These are phyloP conservation scores for Brachionus koreanus DNA, from an alignment of 1,140 invertebrate species.

Conservation along the genomic window DNA sequence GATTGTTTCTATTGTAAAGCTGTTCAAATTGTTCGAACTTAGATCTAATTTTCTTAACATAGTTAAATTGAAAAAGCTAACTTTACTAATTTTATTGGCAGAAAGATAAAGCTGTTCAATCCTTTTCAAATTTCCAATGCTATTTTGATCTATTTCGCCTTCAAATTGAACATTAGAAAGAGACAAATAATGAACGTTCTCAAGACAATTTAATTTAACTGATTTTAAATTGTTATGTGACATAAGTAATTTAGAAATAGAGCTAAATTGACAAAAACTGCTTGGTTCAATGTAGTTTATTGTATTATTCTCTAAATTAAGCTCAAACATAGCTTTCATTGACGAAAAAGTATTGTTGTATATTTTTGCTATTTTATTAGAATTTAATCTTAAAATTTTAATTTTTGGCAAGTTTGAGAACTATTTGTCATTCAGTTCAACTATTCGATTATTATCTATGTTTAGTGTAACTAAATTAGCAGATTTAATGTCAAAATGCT, in stretches of 20 bases:
- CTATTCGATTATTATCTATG: not conserved
- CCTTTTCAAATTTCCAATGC: not conserved
- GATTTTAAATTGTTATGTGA: not conserved
- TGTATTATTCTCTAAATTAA: not conserved
- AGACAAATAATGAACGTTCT: not conserved
- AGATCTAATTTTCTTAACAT: not conserved
- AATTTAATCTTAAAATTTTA: not conserved
- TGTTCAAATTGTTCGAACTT: not conserved
- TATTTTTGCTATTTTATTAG: not conserved
- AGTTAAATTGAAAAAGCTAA: not conserved
- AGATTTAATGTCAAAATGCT: not conserved
- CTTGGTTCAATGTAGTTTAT: not conserved
- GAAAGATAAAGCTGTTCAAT: not conserved
- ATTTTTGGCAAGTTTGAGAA: not conserved
- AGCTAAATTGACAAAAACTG: not conserved
- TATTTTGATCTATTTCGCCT: not conserved
- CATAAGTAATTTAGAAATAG: not conserved
- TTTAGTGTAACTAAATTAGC: not conserved
- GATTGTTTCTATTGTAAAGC: not conserved
- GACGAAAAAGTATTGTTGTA: not conserved
- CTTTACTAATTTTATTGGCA: not conserved
- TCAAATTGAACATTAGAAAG: not conserved
- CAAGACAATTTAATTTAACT: not conserved
- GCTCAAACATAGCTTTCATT: not conserved
- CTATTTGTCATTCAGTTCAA: not conserved